These are phyloP conservation scores for Drosophila ironensis DNA, from an alignment of 1,140 invertebrate genomes.

Conservation along the genomic window DNA sequence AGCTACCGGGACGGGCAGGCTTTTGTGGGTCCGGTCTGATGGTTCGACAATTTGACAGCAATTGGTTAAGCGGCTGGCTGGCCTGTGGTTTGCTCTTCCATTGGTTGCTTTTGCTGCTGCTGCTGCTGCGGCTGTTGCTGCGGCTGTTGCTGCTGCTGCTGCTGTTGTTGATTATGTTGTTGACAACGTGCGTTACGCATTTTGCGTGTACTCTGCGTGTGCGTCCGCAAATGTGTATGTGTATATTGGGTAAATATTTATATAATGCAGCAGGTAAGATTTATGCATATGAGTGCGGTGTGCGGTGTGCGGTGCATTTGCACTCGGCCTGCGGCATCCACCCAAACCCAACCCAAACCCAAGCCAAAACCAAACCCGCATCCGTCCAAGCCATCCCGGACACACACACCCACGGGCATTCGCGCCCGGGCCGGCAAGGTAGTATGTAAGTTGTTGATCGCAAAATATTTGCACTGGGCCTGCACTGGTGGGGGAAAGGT, in stretches of 20 bases:
- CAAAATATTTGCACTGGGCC: constrained; percentile 75
- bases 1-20: too few species aligned
- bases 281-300: constrained; percentile 9
- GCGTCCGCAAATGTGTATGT: neutral
- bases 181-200: constrained; percentile 81
- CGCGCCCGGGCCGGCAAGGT: neutral
- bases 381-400: neutral
- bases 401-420: neutral
- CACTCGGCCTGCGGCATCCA: constrained; percentile 62
- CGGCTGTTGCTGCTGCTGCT: constrained; percentile 26
- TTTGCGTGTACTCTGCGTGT: constrained; percentile 39
- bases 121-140: neutral
- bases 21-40: neutral
- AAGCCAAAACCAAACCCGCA: neutral
- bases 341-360: constrained; percentile 8
- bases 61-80: neutral
- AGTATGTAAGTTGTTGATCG: constrained; percentile 63
- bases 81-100: neutral
- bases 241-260: constrained; percentile 81
- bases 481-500: constrained; percentile 48
- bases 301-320: constrained; percentile 18
- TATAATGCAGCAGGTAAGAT: constrained; percentile 77
- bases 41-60: neutral
- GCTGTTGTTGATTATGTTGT: constrained; percentile 80
- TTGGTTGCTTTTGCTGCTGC: neutral